These are phyloP conservation scores for Neotoxoptera formosana DNA, from an alignment of 1,140 invertebrate species.

Conservation along the genomic window DNA sequence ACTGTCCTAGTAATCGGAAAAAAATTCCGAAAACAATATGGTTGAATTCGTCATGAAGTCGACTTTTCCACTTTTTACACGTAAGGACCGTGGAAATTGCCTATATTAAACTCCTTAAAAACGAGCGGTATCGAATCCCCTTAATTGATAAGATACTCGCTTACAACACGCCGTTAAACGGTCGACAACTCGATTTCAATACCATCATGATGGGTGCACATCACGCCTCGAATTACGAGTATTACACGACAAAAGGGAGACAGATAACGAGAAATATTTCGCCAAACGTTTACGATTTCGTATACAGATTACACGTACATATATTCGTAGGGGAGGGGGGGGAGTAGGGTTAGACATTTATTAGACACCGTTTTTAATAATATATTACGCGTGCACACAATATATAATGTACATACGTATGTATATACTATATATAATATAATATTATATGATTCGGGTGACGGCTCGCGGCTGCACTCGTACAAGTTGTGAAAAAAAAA, in stretches of 20 bases:
- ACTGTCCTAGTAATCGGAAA: no score
- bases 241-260: no score
- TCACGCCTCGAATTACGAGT: background rate
- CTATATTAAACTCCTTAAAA: no score
- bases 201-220: background rate
- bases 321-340: no score
- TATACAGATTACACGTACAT: background rate
- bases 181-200: background rate
- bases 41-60: no score
- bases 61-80: no score
- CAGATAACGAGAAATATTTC: background rate
- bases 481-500: background rate
- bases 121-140: background rate
- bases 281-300: background rate
- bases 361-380: background rate
- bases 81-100: no score
- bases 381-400: background rate
- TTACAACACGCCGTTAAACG: background rate
- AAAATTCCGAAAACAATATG: no score
- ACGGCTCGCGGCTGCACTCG: background rate
- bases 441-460: no score
- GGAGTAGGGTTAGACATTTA: background rate
- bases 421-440: no score
- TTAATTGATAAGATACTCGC: no score
- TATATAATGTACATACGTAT: no score